Conservation (phyloP, 2,888 invertebrate species). For the Tipula vernalis region DNA sequence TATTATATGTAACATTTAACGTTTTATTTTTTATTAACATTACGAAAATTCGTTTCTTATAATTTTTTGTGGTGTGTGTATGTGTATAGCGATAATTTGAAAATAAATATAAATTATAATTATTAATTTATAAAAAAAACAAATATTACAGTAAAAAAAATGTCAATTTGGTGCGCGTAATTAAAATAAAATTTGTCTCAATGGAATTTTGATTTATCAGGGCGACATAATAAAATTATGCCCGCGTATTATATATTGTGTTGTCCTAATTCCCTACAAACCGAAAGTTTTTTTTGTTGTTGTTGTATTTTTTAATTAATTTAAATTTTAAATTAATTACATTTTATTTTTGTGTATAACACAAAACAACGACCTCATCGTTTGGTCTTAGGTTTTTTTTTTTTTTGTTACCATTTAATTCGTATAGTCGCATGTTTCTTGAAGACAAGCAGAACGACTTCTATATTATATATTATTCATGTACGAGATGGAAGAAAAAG, state of each 20-base stretch:
- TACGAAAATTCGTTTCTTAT: not conserved
- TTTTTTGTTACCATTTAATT: not conserved
- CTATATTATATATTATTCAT: not conserved
- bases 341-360: not conserved
- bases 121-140: not conserved
- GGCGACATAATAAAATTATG: not conserved
- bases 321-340: conserved; percentile 4
- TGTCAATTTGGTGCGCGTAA: not conserved
- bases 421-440: not conserved
- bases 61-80: too few species aligned
- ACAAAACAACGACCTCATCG: not conserved
- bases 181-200: not conserved
- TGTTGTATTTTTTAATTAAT: not conserved
- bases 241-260: not conserved
- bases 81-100: not conserved
- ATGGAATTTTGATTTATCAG: not conserved
- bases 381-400: not conserved
- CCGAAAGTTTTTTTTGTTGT: not conserved
- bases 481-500: not conserved
- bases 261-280: not conserved
- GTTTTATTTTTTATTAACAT: not conserved
- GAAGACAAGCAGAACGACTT: not conserved
- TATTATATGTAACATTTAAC: not conserved
- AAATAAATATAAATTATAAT: not conserved
- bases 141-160: not conserved